A percentile compares a stretch with the other conserved stretches of the same genome.
These are phyloP conservation scores for Caenorhabditis uteleia DNA, from an alignment of 2,888 invertebrate species.

Conservation along the genomic window DNA sequence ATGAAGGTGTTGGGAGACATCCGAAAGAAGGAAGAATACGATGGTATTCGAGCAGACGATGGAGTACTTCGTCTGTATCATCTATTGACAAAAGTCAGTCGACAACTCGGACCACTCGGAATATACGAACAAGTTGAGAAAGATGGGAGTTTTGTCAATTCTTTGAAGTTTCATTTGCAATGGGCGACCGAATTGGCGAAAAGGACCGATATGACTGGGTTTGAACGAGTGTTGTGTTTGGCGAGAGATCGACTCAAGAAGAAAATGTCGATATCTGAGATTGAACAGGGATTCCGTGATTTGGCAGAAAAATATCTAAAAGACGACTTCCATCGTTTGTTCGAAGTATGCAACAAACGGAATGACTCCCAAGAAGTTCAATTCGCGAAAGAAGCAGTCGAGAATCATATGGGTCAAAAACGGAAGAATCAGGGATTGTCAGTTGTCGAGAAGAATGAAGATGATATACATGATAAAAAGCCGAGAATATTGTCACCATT, in stretches of 20 bases:
- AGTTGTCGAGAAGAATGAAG: slow-evolving; percentile 6
- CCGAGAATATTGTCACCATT: slow-evolving; percentile 17
- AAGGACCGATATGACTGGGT: slow-evolving; percentile 1
- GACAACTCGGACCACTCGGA: slow-evolving; percentile 35
- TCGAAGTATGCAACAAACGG: slow-evolving; percentile 8
- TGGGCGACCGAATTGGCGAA: slow-evolving; percentile 48
- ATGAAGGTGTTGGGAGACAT: slow-evolving; percentile 6
- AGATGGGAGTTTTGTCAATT: slow-evolving; percentile 37
- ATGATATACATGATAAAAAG: slow-evolving; percentile 1
- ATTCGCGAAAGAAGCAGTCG: slow-evolving; percentile 4
- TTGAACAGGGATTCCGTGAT: slow-evolving; percentile 30
- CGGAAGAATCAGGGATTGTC: slow-evolving; percentile 23
- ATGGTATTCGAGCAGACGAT: slow-evolving; percentile 11
- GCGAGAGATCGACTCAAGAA: slow-evolving; percentile 6
- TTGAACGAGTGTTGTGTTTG: slow-evolving; percentile 14
- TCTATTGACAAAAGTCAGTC: slow-evolving; percentile 44
- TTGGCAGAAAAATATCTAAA: slow-evolving; percentile 25
- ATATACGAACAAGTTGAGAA: slow-evolving; percentile 45
- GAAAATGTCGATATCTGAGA: background rate
- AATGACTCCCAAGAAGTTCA: slow-evolving; percentile 12
- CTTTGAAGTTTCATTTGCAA: slow-evolving; percentile 39
- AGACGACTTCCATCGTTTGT: slow-evolving; percentile 8
- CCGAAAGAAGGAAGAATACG: slow-evolving; percentile 2
- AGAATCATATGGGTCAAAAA: background rate
- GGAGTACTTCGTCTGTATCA: slow-evolving; percentile 27